Evolutionary conservation across 2,797 vertebrate genomes (phyloP).

Genomic region (Centroberyx gerrardi): DNA sequence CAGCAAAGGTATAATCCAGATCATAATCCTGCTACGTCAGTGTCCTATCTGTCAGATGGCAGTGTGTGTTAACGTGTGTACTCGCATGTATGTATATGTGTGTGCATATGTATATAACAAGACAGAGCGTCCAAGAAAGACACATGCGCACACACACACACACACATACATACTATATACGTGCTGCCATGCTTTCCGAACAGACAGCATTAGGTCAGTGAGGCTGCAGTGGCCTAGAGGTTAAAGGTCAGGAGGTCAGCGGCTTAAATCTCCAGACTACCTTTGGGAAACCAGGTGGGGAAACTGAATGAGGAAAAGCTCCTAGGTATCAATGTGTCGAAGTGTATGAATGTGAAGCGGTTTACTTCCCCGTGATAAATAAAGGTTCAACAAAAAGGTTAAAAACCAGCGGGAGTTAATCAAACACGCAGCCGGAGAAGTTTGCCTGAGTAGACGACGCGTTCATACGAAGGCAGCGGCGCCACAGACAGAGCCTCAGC

Average conservation of each 20-base stretch:
- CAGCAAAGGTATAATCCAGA: slow-evolving; percentile 11
- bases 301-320: no score
- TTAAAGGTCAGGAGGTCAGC: neutral
- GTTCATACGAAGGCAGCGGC: neutral
- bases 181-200: neutral
- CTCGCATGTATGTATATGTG: neutral
- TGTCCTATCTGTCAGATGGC: neutral
- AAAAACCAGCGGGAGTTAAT: no score
- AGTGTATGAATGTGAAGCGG: no score
- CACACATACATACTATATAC: neutral
- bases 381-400: no score
- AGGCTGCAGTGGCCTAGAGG: no score
- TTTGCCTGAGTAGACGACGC: no score
- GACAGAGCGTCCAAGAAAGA: no score
- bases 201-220: neutral
- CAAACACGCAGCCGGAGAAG: neutral
- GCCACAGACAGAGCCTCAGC: neutral
- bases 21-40: slow-evolving; percentile 16
- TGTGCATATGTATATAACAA: no score
- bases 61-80: slow-evolving; percentile 7
- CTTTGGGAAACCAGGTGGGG: neutral
- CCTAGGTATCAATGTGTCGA: no score
- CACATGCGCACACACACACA: no score
- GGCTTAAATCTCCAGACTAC: no score
- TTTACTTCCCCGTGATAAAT: no score